Evolutionary conservation across 2,113 vertebrate genomes (phyloP), one percentile per base, ranked within the genome.

Genomic region (Oreochromis niloticus): DNA sequence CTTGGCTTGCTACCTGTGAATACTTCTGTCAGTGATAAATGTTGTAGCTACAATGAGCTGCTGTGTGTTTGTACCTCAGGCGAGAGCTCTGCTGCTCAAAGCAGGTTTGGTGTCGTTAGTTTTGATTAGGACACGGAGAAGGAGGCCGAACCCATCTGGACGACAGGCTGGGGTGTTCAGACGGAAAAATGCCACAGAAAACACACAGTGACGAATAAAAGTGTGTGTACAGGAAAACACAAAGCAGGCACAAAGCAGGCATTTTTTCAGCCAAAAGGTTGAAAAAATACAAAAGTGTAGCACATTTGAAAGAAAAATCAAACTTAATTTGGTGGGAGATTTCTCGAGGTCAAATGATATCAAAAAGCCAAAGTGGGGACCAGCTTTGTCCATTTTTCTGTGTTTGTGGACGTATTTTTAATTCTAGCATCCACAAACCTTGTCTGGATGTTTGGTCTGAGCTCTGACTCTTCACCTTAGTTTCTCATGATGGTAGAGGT

Each of bases 291-390:
- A n/a, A 5, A 0, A 19, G 32, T 12, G 10, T 30, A 12, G 43
- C 6, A 78, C 16, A 11, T 17, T 7, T 4, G 12, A 30, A 50
- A 75, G 8, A 30, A 48, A 75, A 75, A 73, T 10, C 0, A 16
- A 46, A 46, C 0, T 14, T 17, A 24, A 46, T 43, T 9, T 24
- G 63, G 0, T 2, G 1, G 4, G 36, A 73, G 22, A 73, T 27
- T 48, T 27, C 41, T 73, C 1, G 0, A 73, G 22, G 41, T 73
- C 22, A 46, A 30, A 30, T 46, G 17, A 75, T 48, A 17, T 48
- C 1, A 27, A 9, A 24, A 27, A 75, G 14, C 0, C 16, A 46
- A 75, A 19, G 43, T 7, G 1, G 9, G 3, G 1, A 19, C 43
- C 11, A 48, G 41, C 43, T 75, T 1, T 48, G 41, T 48, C 68